Evolutionary conservation across 2,113 vertebrate species (phyloP), one percentile per base, ranked within the genome.

Genomic region (Oreocharis arfaki): DNA sequence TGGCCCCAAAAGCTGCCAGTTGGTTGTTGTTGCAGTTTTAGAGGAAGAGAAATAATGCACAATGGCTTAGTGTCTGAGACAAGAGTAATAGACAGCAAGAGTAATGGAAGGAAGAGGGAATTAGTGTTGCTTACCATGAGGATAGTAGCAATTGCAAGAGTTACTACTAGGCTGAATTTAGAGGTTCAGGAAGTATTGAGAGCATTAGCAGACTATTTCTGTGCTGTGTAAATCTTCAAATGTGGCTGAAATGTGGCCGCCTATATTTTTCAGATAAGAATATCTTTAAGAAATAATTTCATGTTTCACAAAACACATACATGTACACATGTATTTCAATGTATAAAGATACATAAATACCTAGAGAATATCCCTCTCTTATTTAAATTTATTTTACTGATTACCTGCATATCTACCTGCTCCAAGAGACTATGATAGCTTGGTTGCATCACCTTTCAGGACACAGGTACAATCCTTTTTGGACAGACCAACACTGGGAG

Each of bases 401-500:
- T 61, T 80, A 11, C 8, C 15, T 91, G 33, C 12, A 27, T 49
- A 11, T 23, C 44, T 69, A 27, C 19, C 22, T 65, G 8, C 33
- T 21, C 19, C 70, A 52, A 73, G 17, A 75, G 21, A 37, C 21
- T 15, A 5, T 26, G 20, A 14, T 5, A 77, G 13, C 17, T 70
- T 87, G 39, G 10, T n/a, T 82, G 17, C 19, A 73, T 11, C 3
- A 22, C 8, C 7, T 75, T 56, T 76, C 49, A 69, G 59, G 42
- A 57, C 17, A 53, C 3, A 52, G 19, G 3, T 22, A 13, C 11
- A 1, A 4, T 19, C 7, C 6, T 50, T 84, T 55, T 28, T 46
- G 32, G 74, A 44, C 5, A 71, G 20, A 89, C 4, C 6, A 37
- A 7, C 1, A 1, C 26, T 76, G 2, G 0, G 6, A 8, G 0